A percentile compares a stretch with the other conserved stretches of the same genome.
Evolutionary conservation across 2,888 invertebrate species (phyloP).

Genomic region (Pandemis heparana): DNA sequence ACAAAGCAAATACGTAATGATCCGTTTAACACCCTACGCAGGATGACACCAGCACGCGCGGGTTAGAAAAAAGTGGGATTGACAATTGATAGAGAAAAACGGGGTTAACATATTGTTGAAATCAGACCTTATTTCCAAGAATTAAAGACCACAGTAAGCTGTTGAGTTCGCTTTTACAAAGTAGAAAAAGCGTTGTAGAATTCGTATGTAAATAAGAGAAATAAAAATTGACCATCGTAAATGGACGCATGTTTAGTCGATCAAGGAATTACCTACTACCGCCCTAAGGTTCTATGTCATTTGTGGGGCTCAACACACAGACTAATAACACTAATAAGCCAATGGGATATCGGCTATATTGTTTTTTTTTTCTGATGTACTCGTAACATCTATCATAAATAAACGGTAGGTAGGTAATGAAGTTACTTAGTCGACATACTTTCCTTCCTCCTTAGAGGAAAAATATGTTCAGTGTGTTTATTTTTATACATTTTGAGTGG

Average conservation of each 20-base stretch:
- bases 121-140: background rate
- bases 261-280: too few species aligned
- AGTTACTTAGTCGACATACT: too few species aligned
- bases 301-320: too few species aligned
- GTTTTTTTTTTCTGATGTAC: too few species aligned
- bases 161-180: background rate
- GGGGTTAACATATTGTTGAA: constrained; percentile 6
- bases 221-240: constrained; percentile 4
- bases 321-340: too few species aligned
- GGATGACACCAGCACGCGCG: constrained; percentile 39
- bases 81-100: constrained; percentile 31
- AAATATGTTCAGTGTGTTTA: background rate
- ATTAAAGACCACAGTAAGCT: background rate
- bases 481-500: background rate
- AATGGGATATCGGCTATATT: too few species aligned
- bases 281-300: too few species aligned
- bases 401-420: too few species aligned
- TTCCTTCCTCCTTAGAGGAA: background rate
- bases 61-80: constrained; percentile 30
- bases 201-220: constrained; percentile 1
- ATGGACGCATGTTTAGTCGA: background rate
- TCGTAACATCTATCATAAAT: too few species aligned
- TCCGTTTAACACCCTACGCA: constrained; percentile 42
- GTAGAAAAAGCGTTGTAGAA: background rate
- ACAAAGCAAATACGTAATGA: constrained; percentile 43